Base-by-base conservation (phyloP, 1,140 invertebrate species). In the Radopholus similis region DNA sequence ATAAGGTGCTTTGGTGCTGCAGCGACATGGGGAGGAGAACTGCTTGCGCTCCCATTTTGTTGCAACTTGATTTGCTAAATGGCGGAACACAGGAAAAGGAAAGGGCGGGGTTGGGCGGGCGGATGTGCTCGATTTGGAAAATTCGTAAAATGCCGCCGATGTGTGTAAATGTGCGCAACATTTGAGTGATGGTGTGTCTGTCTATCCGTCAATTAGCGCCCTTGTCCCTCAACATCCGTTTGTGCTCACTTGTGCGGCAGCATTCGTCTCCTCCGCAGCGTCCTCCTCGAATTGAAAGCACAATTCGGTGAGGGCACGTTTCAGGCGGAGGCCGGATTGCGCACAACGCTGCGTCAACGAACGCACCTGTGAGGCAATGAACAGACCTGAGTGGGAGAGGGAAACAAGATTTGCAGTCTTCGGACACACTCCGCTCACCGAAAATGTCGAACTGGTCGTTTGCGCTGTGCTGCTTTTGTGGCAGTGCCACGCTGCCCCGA, bases 261-360 rank as follows among this genome's bases (percentile, higher is more conserved):
- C n/a, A n/a, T n/a, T n/a, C n/a, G n/a, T n/a, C n/a, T n/a, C n/a
- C n/a, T n/a, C n/a, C n/a, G n/a, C n/a, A n/a, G n/a, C n/a, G n/a
- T 62, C 34, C 49, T 35, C 58, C 44, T 62, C 58, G 18, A 62
- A 62, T 62, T 62, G 58, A 49, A 62, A 62, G 18, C 58, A 62
- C 34, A 62, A 42, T 62, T 47, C 58, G 34, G 58, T 62, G 28
- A 62, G 49, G 18, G 58, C 40, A 23, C 58, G 37, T 30, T 62
- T 62, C n/a, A 62, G 32, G 32, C 40, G 42, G 30, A 62, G 49
- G 4, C 37, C 58, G 18, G 58, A 62, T 34, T 62, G 58, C 11
- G 58, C n/a, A 11, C 37, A 62, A 42, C 44, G 40, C n/a, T 11
- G 9, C 32, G 42, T 34, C 49, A 62, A 62, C 26, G 40, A 42